A percentile compares a stretch with the other conserved stretches of the same genome.
These are phyloP conservation scores for Sycobia sp. DNA, from an alignment of 1,140 invertebrate species.

Conservation along the genomic window DNA sequence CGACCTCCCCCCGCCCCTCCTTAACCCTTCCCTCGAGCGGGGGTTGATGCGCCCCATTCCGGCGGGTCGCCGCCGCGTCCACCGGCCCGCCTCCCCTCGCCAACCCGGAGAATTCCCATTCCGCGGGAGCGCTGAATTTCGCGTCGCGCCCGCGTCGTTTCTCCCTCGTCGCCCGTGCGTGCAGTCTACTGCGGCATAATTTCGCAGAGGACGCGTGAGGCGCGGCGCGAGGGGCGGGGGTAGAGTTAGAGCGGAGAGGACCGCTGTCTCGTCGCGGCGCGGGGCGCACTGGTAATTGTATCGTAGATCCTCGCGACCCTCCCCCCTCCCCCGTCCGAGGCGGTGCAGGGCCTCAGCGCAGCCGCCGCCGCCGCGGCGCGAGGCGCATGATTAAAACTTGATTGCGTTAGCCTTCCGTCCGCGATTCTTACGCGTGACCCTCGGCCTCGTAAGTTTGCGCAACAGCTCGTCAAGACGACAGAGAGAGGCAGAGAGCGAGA, in stretches of 20 bases:
- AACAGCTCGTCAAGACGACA: constrained; percentile 7
- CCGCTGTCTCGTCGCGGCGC: constrained; percentile 34
- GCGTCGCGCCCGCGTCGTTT: constrained; percentile 12
- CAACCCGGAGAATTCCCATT: constrained; percentile 41
- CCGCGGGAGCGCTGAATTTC: constrained; percentile 37
- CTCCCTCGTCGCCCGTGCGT: constrained; percentile 32
- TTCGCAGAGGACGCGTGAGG: too few species aligned
- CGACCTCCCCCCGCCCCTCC: too few species aligned
- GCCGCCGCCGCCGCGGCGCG: constrained; percentile 20
- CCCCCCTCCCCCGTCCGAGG: constrained; percentile 13
- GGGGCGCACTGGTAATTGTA: constrained; percentile 43
- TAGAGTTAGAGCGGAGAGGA: constrained; percentile 31
- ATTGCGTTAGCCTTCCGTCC: constrained; percentile 42
- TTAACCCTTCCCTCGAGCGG: too few species aligned
- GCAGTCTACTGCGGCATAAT: background rate
- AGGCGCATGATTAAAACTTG: constrained; percentile 51
- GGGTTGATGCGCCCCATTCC: too few species aligned
- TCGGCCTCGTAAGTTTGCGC: constrained; percentile 30
- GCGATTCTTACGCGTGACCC: constrained; percentile 39
- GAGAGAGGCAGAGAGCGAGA: too few species aligned
- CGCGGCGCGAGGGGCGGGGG: constrained; percentile 19
- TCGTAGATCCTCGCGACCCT: constrained; percentile 42
- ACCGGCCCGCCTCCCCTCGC: background rate
- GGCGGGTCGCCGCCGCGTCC: background rate
- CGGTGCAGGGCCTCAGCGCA: constrained; percentile 44